phyloP scores from a whole-genome alignment of 1,140 invertebrate genomes.

The Eciton burchellii region DNA sequence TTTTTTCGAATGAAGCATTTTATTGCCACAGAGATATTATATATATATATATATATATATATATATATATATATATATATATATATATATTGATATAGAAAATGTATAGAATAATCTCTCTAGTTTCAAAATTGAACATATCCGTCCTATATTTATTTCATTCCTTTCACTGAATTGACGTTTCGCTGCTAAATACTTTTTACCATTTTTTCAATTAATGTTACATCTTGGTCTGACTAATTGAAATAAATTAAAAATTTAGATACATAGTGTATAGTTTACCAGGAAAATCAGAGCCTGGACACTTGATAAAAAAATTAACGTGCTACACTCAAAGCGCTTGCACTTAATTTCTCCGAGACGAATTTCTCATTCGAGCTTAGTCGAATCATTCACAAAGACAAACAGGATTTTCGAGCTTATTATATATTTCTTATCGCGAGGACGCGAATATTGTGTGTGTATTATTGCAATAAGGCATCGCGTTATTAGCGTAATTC shows the following conservation, averaged over 20 bases:
- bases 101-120: constrained; percentile 65
- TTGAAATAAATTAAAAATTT: constrained; percentile 48
- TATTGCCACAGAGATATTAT: constrained; percentile 42
- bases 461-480: constrained; percentile 5
- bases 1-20: constrained; percentile 47
- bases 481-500: constrained; percentile 22
- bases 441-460: not conserved
- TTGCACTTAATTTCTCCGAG: no score
- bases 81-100: constrained; percentile 52
- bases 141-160: constrained; percentile 74
- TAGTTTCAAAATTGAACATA: constrained; percentile 74
- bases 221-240: constrained; percentile 20
- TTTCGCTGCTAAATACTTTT: not conserved
- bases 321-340: constrained; percentile 9
- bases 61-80: constrained; percentile 52
- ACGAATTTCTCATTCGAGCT: no score
- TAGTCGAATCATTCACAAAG: no score
- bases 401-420: not conserved
- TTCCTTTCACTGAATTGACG: constrained; percentile 52
- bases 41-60: constrained; percentile 49
- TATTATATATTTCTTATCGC: not conserved
- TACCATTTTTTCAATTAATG: not conserved
- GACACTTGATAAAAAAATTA: constrained; percentile 23
- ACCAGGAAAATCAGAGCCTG: not conserved
- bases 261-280: not conserved